Evolutionary conservation across 2,888 invertebrate genomes (phyloP).

Genomic region (Aplocera efformata): DNA sequence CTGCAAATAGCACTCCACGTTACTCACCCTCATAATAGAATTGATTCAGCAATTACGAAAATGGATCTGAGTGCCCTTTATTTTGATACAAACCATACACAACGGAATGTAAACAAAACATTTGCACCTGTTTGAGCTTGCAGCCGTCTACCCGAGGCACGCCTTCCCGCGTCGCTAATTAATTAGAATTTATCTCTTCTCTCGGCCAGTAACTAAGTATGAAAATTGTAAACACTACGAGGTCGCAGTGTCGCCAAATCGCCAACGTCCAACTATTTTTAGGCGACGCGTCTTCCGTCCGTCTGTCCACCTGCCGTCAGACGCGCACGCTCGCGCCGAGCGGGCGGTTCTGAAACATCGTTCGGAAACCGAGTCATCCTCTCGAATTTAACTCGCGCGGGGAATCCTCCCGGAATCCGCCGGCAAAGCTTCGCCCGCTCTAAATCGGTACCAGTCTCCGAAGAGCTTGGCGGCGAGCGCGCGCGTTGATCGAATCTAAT

Average conservation of each 20-base stretch:
- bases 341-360: constrained; percentile 26
- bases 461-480: constrained; percentile 64
- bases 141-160: constrained; percentile 24
- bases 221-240: constrained; percentile 71
- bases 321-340: constrained; percentile 36
- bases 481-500: constrained; percentile 50
- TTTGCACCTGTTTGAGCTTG: constrained; percentile 30
- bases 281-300: constrained; percentile 70
- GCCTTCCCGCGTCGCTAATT: constrained; percentile 30
- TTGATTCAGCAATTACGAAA: not conserved
- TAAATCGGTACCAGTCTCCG: constrained; percentile 75
- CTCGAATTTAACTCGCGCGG: constrained; percentile 63
- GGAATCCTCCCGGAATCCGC: constrained; percentile 75
- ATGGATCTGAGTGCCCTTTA: constrained; percentile 2
- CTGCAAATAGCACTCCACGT: no score
- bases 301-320: constrained; percentile 67
- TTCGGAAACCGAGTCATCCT: constrained; percentile 48
- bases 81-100: constrained; percentile 19
- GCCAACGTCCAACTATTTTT: constrained; percentile 69
- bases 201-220: constrained; percentile 46
- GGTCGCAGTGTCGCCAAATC: constrained; percentile 70
- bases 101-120: constrained; percentile 27
- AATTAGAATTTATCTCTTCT: constrained; percentile 35
- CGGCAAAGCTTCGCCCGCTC: constrained; percentile 63
- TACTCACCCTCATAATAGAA: not conserved